Base-by-base conservation (phyloP, 1,140 invertebrate species). In the Tribolium castaneum region DNA sequence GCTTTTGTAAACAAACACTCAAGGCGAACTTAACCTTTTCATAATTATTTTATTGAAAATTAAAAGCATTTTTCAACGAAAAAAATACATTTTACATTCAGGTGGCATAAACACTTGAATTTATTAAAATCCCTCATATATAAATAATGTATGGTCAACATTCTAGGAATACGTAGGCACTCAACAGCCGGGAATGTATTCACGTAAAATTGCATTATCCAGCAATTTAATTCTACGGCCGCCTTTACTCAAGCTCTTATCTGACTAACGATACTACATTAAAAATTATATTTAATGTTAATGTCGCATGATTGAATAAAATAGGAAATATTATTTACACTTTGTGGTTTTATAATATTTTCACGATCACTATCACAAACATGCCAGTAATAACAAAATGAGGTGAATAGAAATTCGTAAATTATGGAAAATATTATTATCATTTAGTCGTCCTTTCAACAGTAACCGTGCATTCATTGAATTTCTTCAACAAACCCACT, bases 1-100 rank as follows among this genome's bases (percentile, higher is more conserved):
- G 71, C 10, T 73, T 73, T 52, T 73, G 49, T 73, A 73, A 73
- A 73, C 71, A 73, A 73, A 56, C 49, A 73, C 50, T 22, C 71
- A 73, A 73, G 52, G 59, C 59, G 6, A 66, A 66, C 14, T 45
- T 59, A 59, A 25, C 59, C 6, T 35, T 35, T 66, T 66, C 3
- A 66, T 66, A 66, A 66, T 35, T 13, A 66, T 66, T 35, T 25
- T 19, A 59, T 59, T 30, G 56, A 30, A 62, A 62, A 62, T 62
- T 30, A 25, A 56, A 56, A 56, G 52, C 22, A 25, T 62, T 62
- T 62, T 50, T 14, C 7, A 62, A 30, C 6, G 19, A 6, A 30
- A 62, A 66, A 66, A 66, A 66, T 12, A 3, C 6, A 12, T 13
- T 66, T 66, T 66, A 30, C 30, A 66, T 66, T 34, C 25, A 35